phyloP scores from a whole-genome alignment of 2,113 vertebrate species.

The Rattus rattus region DNA sequence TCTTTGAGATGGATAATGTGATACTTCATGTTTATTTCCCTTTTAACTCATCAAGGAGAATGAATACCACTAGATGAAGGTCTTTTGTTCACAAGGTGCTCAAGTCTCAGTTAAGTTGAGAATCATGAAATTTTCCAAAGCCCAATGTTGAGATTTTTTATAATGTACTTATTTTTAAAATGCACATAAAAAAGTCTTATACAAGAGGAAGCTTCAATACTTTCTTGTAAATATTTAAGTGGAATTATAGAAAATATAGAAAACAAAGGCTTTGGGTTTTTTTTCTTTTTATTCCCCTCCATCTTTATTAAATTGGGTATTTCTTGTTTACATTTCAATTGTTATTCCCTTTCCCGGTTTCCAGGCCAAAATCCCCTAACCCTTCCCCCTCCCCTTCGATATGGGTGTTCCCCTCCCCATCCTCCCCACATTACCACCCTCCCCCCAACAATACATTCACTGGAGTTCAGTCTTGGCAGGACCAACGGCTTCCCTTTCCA shows the following conservation, averaged over 20 bases:
- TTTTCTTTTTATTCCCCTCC: too few relatives aligned
- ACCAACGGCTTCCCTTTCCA: too few relatives aligned
- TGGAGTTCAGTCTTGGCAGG: too few relatives aligned
- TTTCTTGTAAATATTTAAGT: background rate
- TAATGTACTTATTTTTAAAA: background rate
- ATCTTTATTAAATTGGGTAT: too few relatives aligned
- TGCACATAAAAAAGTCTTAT: background rate
- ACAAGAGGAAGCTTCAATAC: background rate
- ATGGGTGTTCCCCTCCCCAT: too few relatives aligned
- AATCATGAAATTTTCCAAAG: background rate
- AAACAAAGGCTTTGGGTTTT: background rate
- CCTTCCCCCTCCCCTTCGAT: too few relatives aligned
- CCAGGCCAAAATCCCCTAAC: too few relatives aligned
- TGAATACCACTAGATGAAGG: background rate
- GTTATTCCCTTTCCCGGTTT: too few relatives aligned
- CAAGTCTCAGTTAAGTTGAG: background rate
- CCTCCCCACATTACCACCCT: too few relatives aligned
- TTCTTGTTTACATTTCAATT: too few relatives aligned
- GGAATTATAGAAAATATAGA: background rate
- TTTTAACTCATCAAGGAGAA: background rate
- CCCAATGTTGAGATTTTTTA: background rate
- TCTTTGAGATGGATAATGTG: background rate
- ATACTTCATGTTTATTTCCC: background rate
- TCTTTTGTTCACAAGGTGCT: background rate
- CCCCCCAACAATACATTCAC: too few relatives aligned